phyloP scores from a whole-genome alignment of 2,797 vertebrate species.

The Gorsachius magnificus region DNA sequence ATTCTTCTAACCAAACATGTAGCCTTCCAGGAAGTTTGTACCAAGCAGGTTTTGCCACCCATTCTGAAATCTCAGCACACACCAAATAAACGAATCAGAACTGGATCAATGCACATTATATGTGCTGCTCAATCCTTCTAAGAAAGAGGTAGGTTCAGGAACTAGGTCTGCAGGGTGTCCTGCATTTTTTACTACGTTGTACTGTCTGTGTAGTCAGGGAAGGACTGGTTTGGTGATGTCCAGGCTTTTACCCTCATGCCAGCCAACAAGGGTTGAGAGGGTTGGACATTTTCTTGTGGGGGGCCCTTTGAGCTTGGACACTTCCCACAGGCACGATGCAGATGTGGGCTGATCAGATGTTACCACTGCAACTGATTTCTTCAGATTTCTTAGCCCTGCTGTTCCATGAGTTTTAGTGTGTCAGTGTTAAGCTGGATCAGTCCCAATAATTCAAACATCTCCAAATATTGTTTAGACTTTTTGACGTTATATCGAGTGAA shows the following conservation, averaged over 20 bases:
- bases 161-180: neutral
- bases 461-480: neutral
- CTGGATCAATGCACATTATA: neutral
- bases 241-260: neutral
- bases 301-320: neutral
- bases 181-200: neutral
- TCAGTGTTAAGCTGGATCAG: neutral
- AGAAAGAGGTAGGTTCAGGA: neutral
- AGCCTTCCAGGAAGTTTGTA: neutral
- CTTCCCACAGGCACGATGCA: neutral
- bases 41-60: neutral
- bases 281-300: neutral
- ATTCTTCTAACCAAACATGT: neutral
- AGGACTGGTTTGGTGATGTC: neutral
- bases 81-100: neutral
- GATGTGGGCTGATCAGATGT: neutral
- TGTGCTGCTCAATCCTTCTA: neutral
- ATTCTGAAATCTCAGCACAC: neutral
- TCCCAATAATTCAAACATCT: neutral
- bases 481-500: neutral
- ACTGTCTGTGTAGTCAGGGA: neutral
- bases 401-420: neutral
- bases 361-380: neutral
- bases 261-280: neutral
- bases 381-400: neutral